Conservation (phyloP, 1,140 invertebrate species). For the Metaphire vulgaris region DNA sequence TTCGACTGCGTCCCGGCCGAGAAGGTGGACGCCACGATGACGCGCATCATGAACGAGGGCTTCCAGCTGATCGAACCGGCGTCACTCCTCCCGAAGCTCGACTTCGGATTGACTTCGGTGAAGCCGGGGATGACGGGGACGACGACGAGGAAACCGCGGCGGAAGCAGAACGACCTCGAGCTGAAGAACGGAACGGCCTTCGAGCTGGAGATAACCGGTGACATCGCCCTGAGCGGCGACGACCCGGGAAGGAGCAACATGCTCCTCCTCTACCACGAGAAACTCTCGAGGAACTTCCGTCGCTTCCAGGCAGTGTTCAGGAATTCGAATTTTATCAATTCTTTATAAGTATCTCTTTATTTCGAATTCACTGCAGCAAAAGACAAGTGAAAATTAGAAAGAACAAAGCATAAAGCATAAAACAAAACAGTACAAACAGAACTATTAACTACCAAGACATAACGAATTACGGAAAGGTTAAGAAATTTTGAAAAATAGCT, state of each 20-base stretch:
- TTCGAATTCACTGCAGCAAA: too few relatives aligned
- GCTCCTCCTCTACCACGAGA: slow-evolving; percentile 12
- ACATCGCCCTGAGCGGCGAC: slow-evolving; percentile 12
- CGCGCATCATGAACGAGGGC: slow-evolving; percentile 31
- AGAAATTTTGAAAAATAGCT: too few relatives aligned
- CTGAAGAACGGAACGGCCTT: slow-evolving; percentile 3
- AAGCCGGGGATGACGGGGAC: neutral
- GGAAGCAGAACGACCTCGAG: slow-evolving; percentile 16
- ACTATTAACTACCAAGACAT: too few relatives aligned
- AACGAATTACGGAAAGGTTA: too few relatives aligned
- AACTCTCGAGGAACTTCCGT: slow-evolving; percentile 20
- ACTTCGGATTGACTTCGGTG: neutral
- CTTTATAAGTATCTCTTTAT: too few relatives aligned
- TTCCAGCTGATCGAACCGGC: slow-evolving; percentile 11
- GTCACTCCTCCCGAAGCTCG: neutral
- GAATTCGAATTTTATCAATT: too few relatives aligned
- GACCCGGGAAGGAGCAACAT: slow-evolving; percentile 13
- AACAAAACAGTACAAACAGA: too few relatives aligned
- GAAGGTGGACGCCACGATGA: slow-evolving; percentile 25
- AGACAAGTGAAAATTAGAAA: too few relatives aligned
- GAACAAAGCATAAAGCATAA: too few relatives aligned
- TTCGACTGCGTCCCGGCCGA: slow-evolving; percentile 36
- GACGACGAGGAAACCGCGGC: neutral
- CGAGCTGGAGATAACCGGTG: slow-evolving; percentile 21
- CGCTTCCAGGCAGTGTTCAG: slow-evolving; percentile 10